Evolutionary conservation across 2,888 invertebrate genomes (phyloP).

Genomic region (Iphiclides podalirius): DNA sequence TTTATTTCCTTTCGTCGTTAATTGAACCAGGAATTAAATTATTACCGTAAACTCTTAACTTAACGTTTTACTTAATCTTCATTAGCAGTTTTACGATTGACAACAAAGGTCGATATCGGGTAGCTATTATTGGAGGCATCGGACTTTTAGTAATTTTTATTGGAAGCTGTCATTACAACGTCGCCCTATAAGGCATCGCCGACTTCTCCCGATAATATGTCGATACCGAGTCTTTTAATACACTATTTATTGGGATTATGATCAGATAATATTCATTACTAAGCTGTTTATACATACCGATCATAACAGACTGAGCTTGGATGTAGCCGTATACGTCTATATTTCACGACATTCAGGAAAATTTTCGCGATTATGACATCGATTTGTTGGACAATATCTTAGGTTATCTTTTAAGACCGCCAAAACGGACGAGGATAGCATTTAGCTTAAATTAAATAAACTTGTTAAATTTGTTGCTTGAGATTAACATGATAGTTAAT

Average conservation of each 20-base stretch:
- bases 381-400: no score
- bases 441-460: no score
- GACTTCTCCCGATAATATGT: slow-evolving; percentile 40
- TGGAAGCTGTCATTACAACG: slow-evolving; percentile 45
- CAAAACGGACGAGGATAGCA: no score
- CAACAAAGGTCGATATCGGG: slow-evolving; percentile 49
- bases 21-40: slow-evolving; percentile 24
- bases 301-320: no score
- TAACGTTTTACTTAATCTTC: slow-evolving; percentile 48
- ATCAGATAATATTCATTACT: slow-evolving; percentile 3
- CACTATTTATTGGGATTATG: background rate
- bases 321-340: no score
- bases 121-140: slow-evolving; percentile 51
- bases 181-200: slow-evolving; percentile 46
- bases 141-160: slow-evolving; percentile 47
- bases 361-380: no score
- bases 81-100: slow-evolving; percentile 52
- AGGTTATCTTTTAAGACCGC: no score
- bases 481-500: no score
- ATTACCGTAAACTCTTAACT: slow-evolving; percentile 36
- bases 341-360: no score
- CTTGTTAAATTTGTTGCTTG: no score
- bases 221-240: slow-evolving; percentile 11
- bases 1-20: no score
- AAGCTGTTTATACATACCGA: slow-evolving; percentile 1